These are phyloP conservation scores for Cheilosia vulpina DNA, from an alignment of 2,888 invertebrate genomes.

Conservation along the genomic window DNA sequence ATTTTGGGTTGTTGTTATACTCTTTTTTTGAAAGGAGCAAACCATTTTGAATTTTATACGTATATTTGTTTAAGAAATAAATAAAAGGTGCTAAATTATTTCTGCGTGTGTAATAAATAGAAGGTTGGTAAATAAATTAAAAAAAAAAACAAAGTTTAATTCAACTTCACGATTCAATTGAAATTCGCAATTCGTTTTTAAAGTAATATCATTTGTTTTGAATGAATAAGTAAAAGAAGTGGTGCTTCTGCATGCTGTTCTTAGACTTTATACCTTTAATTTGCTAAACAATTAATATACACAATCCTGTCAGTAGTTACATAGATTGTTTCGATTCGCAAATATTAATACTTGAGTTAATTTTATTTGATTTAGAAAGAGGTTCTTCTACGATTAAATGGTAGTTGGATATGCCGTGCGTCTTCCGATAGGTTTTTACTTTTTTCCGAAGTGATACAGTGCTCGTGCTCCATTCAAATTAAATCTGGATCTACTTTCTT, in stretches of 20 bases:
- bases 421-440: neutral
- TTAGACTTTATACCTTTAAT: constrained; percentile 24
- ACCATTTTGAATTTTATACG: constrained; percentile 51
- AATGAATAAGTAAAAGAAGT: constrained; percentile 22
- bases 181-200: constrained; percentile 10
- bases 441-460: neutral
- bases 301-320: constrained; percentile 61
- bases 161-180: constrained; percentile 15
- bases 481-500: no score
- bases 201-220: constrained; percentile 2
- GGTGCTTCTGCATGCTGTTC: constrained; percentile 22
- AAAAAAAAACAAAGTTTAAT: neutral
- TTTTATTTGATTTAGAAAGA: neutral
- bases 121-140: constrained; percentile 31
- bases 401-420: no score
- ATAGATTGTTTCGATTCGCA: constrained; percentile 27
- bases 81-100: constrained; percentile 67
- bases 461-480: neutral
- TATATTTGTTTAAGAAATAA: constrained; percentile 55
- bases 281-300: constrained; percentile 63
- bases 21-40: constrained; percentile 22
- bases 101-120: constrained; percentile 41
- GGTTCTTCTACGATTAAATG: neutral
- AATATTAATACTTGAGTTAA: neutral
- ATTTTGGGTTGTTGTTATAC: constrained; percentile 17